Conservation (phyloP, 2,888 invertebrate species). For the Podabrus alpinus region DNA sequence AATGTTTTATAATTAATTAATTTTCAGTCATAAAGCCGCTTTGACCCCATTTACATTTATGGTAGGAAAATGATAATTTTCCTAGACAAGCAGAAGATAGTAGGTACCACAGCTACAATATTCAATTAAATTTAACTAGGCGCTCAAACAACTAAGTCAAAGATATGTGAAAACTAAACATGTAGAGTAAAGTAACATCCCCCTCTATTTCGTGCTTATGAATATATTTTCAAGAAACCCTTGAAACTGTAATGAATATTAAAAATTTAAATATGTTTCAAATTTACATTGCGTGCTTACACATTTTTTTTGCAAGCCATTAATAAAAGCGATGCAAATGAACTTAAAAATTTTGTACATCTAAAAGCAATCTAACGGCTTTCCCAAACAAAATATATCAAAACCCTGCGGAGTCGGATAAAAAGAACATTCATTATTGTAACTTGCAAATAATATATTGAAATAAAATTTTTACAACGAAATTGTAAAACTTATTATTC, state of each 20-base stretch:
- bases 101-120: constrained; percentile 6
- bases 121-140: constrained; percentile 10
- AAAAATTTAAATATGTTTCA: constrained; percentile 1
- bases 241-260: constrained; percentile 7
- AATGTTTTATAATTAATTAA: neutral
- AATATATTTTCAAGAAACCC: neutral
- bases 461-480: no score
- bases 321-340: neutral
- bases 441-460: no score
- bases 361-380: neutral
- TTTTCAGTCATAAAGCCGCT: neutral
- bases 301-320: neutral
- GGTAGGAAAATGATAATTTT: neutral
- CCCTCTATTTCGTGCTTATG: neutral
- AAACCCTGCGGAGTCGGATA: no score
- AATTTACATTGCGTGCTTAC: neutral
- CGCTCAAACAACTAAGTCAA: constrained; percentile 10
- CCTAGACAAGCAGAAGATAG: neutral
- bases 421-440: no score
- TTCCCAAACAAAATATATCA: neutral
- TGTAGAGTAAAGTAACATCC: neutral
- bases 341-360: neutral
- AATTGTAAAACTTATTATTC: no score
- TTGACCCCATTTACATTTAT: neutral
- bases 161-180: neutral